Percentiles rank a stretch among this genome's conserved stretches.
Evolutionary conservation across 2,113 vertebrate genomes (phyloP).

Genomic region (Spermophilus dauricus): DNA sequence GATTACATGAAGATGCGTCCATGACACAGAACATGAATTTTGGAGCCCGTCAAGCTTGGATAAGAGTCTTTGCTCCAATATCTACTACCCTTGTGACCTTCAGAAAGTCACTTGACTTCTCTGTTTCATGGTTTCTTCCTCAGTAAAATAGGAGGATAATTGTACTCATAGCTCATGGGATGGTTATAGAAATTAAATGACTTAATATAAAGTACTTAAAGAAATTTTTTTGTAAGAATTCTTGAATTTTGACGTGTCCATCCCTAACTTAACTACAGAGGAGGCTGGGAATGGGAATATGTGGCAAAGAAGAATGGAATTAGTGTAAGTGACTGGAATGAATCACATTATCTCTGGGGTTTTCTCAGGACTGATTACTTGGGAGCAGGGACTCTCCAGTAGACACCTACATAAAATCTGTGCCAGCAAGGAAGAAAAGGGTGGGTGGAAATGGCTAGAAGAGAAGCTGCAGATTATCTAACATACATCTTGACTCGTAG

Average conservation of each 20-base stretch:
- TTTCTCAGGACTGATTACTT: not conserved
- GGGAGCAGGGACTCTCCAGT: not conserved
- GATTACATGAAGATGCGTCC: not conserved
- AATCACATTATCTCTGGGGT: not conserved
- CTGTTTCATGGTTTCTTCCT: not conserved
- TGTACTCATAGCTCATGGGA: not conserved
- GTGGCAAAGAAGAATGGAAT: not conserved
- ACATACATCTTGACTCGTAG: not conserved
- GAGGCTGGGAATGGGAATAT: not conserved
- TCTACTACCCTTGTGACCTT: not conserved
- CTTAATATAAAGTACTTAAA: not conserved
- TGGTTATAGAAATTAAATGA: slow-evolving; percentile 11
- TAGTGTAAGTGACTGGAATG: not conserved
- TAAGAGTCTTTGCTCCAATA: not conserved
- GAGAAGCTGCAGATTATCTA: not conserved
- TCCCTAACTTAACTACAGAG: not conserved
- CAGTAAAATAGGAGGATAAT: not conserved
- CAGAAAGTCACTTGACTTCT: not conserved
- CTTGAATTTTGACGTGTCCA: not conserved
- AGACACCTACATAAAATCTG: not conserved
- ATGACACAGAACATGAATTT: not conserved
- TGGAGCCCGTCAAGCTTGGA: not conserved
- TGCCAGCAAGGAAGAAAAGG: not conserved
- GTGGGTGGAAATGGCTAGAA: too few relatives aligned
- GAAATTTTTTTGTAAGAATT: not conserved